A percentile compares a stretch with the other conserved stretches of the same genome.
These are phyloP conservation scores for Chaenodraco wilsoni DNA, from an alignment of 2,797 vertebrate species.

Conservation along the genomic window DNA sequence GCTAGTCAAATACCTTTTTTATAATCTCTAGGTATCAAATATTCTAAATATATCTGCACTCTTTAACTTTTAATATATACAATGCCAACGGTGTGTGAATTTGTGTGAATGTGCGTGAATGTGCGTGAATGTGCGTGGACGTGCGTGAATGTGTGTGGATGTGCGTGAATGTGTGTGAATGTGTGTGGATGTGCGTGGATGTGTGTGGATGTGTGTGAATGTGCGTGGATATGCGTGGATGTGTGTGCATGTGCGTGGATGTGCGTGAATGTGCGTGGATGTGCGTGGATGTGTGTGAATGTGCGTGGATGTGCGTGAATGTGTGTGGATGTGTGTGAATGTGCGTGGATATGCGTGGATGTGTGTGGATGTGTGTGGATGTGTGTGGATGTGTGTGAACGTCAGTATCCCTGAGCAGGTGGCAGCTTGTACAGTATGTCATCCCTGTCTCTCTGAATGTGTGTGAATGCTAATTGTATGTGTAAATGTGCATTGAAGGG, in stretches of 20 bases:
- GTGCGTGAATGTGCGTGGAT: background rate
- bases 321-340: no score
- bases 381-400: no score
- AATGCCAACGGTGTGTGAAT: background rate
- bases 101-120: no score
- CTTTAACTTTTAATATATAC: background rate
- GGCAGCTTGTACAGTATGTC: no score
- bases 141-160: background rate
- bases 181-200: background rate
- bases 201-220: no score
- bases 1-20: background rate
- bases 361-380: background rate
- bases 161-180: no score
- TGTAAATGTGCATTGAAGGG: no score
- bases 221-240: background rate
- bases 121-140: background rate
- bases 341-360: no score
- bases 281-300: background rate
- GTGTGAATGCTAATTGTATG: no score
- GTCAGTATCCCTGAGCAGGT: no score
- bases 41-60: background rate
- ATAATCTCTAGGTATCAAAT: background rate
- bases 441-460: no score
- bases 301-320: background rate
- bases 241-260: no score